Base-by-base conservation (phyloP, 2,888 invertebrate genomes). In the Agonopterix arenella region DNA sequence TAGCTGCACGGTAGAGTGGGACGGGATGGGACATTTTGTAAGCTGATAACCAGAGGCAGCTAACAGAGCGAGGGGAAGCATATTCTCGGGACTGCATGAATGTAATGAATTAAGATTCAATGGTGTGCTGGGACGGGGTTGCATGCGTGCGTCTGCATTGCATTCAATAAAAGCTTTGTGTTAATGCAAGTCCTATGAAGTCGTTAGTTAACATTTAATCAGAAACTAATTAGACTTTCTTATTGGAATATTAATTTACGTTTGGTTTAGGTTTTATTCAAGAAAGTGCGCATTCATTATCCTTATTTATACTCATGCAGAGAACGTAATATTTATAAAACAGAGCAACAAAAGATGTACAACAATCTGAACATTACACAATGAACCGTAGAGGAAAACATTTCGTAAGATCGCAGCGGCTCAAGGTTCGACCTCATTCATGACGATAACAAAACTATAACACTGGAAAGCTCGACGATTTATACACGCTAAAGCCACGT, bases 21-120 rank as follows among this genome's bases (percentile, higher is more conserved):
- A 86, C 73, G 69, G 80, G 69, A 67, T 76, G 65, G 73, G 75
- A 79, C 86, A 83, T 86, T 88, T 89, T 85, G 86, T 88, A 84
- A 88, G 85, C 84, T 88, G 89, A 89, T 89, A 89, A 88, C 84
- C 84, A 84, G 82, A 84, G 80, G 77, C 80, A 83, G 82, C 73
- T 75, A 82, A 80, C 82, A 77, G 77, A 80, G 77, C 81, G 83
- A 83, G 88, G 86, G 86, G 86, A 84, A 84, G 82, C 81, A 83
- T 85, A 85, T 84, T 88, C 86, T 86, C 81, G 80, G 79, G 80
- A 83, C 80, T 73, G 75, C 79, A 84, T 84, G 84, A 86, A 86
- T 84, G 79, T 84, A 84, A 84, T 88, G 84, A 89, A 88, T 88
- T 86, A 82, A 82, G 80, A 84, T 88, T 85, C 82, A 84, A 85